phyloP scores from a whole-genome alignment of 2,797 vertebrate genomes.

The Acanthopagrus latus region DNA sequence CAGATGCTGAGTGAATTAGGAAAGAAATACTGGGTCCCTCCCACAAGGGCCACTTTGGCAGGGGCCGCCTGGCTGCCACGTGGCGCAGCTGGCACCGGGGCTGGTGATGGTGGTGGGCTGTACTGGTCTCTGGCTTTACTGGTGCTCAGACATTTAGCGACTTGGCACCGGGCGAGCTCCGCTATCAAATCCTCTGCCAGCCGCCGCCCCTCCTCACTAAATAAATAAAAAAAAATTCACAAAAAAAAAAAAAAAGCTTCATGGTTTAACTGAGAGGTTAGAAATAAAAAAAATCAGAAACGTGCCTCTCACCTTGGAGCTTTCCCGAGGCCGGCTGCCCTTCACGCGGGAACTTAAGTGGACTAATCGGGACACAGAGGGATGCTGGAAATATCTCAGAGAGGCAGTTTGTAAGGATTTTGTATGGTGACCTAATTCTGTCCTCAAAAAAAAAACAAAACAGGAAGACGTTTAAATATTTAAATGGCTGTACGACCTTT shows the following conservation, averaged over 20 bases:
- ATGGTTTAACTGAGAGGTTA: slow-evolving; percentile 46
- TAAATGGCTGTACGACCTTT: background rate
- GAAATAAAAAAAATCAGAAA: slow-evolving; percentile 32
- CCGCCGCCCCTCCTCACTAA: slow-evolving; percentile 59
- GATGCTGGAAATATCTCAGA: background rate
- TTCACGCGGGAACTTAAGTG: slow-evolving; percentile 30
- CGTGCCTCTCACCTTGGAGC: slow-evolving; percentile 22
- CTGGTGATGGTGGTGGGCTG: slow-evolving; percentile 77
- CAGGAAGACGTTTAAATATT: background rate
- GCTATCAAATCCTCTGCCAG: slow-evolving; percentile 76
- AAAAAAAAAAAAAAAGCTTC: slow-evolving; percentile 11
- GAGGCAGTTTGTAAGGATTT: background rate
- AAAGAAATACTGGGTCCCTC: slow-evolving; percentile 92
- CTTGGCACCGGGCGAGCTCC: slow-evolving; percentile 81
- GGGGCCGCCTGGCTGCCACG: slow-evolving; percentile 83
- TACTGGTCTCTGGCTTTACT: slow-evolving; percentile 77
- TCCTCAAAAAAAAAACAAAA: background rate
- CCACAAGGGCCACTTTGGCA: slow-evolving; percentile 88
- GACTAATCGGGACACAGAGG: background rate
- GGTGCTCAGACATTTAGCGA: slow-evolving; percentile 88
- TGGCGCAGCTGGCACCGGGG: slow-evolving; percentile 86
- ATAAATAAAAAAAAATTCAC: background rate
- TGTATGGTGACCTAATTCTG: background rate
- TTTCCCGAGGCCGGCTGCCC: background rate
- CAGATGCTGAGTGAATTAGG: slow-evolving; percentile 95